Conservation (phyloP, 2,888 invertebrate species). For the Agrochola litura region DNA sequence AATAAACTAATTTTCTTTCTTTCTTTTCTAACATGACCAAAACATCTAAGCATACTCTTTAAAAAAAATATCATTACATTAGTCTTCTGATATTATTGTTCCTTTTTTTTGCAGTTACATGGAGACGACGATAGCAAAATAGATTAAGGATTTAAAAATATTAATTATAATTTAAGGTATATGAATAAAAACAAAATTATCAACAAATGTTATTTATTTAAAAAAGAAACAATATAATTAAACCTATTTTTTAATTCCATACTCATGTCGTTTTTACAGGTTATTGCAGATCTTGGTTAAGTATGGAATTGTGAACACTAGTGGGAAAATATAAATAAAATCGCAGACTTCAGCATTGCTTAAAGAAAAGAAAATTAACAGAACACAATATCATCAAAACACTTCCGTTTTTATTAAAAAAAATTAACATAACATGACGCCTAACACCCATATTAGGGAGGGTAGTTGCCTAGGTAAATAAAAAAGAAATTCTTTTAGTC, state of each 20-base stretch:
- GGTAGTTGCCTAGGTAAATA: too few relatives aligned
- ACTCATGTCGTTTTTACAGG: not conserved
- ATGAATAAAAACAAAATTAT: slow-evolving; percentile 2
- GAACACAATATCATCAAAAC: not conserved
- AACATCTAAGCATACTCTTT: not conserved
- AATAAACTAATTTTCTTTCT: too few relatives aligned
- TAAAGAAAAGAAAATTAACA: not conserved
- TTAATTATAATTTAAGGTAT: not conserved
- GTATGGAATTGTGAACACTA: slow-evolving; percentile 19
- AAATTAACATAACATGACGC: not conserved
- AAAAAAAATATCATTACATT: too few relatives aligned
- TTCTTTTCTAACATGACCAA: not conserved
- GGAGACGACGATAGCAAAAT: slow-evolving; percentile 61
- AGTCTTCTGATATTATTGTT: not conserved
- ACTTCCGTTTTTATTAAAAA: not conserved
- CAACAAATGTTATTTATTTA: slow-evolving; percentile 51
- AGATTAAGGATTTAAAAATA: not conserved
- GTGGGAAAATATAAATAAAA: slow-evolving; percentile 13
- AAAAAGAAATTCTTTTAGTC: too few relatives aligned
- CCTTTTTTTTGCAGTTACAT: slow-evolving; percentile 74
- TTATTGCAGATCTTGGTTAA: slow-evolving; percentile 5
- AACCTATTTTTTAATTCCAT: not conserved
- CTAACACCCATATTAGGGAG: not conserved
- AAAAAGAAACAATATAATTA: slow-evolving; percentile 10
- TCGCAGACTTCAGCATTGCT: not conserved